Evolutionary conservation across 1,140 invertebrate species (phyloP).

Genomic region (Lordiphosa stackelbergi): DNA sequence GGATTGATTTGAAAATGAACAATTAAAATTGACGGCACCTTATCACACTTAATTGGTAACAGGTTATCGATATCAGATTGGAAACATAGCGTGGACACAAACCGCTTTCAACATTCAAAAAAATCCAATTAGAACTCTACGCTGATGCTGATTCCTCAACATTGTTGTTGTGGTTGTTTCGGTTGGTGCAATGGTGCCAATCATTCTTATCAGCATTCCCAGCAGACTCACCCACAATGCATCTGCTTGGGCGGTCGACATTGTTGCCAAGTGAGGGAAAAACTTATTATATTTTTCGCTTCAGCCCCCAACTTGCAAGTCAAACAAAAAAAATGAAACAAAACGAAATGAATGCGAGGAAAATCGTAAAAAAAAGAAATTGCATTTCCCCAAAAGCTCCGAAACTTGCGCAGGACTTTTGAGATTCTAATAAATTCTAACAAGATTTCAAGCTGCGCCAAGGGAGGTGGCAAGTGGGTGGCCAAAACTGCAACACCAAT

Average conservation of each 20-base stretch:
- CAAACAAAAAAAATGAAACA: constrained; percentile 29
- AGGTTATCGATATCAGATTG: constrained; percentile 6
- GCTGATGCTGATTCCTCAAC: constrained; percentile 13
- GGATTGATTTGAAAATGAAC: constrained; percentile 23
- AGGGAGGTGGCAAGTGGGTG: background rate
- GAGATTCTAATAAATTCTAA: constrained; percentile 74
- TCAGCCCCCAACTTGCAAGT: constrained; percentile 14
- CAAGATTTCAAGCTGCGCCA: constrained; percentile 69
- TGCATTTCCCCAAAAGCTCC: constrained; percentile 67
- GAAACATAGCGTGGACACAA: constrained; percentile 30
- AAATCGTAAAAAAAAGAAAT: constrained; percentile 71
- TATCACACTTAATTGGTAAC: constrained; percentile 26
- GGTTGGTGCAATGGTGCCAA: constrained; percentile 48
- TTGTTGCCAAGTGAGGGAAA: constrained; percentile 57
- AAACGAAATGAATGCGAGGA: constrained; percentile 54
- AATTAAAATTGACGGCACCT: constrained; percentile 29
- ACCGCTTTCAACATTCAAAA: constrained; percentile 12
- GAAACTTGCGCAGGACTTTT: constrained; percentile 72
- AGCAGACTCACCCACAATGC: constrained; percentile 49
- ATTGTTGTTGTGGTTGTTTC: constrained; percentile 33
- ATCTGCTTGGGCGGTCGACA: constrained; percentile 43
- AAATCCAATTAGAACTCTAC: constrained; percentile 10
- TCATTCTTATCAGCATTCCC: constrained; percentile 66
- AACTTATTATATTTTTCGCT: constrained; percentile 63
- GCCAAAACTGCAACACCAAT: constrained; percentile 50